A percentile compares a stretch with the other conserved stretches of the same genome.
These are phyloP conservation scores for Leptinotarsa lineolata DNA, from an alignment of 1,140 invertebrate species.

Conservation along the genomic window DNA sequence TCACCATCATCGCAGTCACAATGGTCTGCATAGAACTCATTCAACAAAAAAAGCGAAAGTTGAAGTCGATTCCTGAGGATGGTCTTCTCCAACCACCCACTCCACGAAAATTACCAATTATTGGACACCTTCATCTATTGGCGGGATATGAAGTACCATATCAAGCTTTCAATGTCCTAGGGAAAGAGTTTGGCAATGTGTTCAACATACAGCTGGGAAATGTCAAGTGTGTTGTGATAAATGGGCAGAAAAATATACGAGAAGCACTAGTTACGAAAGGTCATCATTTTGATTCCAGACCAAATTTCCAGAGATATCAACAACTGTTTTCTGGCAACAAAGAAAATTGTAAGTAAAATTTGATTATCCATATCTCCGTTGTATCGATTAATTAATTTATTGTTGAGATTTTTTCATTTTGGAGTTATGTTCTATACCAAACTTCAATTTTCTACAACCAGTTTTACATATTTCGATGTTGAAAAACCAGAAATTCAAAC, in stretches of 20 bases:
- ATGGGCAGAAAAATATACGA: slow-evolving; percentile 65
- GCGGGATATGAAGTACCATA: slow-evolving; percentile 67
- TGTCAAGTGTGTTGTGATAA: slow-evolving; percentile 66
- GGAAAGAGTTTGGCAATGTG: slow-evolving; percentile 61
- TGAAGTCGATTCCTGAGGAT: background rate
- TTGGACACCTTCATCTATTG: slow-evolving; percentile 66
- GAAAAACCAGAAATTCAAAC: no score
- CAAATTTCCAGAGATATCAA: slow-evolving; percentile 67
- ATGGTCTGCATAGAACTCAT: slow-evolving; percentile 10
- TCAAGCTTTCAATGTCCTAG: slow-evolving; percentile 65
- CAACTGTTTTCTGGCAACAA: slow-evolving; percentile 69
- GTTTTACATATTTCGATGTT: no score
- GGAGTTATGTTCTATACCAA: no score
- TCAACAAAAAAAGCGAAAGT: background rate
- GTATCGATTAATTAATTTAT: no score
- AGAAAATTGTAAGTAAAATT: slow-evolving; percentile 69
- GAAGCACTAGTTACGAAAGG: slow-evolving; percentile 68
- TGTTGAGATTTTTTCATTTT: no score
- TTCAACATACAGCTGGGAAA: slow-evolving; percentile 65
- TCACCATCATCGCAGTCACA: slow-evolving; percentile 10
- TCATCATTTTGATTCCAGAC: slow-evolving; percentile 67
- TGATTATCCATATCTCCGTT: no score
- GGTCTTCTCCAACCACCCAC: slow-evolving; percentile 58
- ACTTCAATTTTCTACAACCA: no score
- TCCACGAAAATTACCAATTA: slow-evolving; percentile 63